Evolutionary conservation across 1,140 invertebrate species (phyloP).

Genomic region (Holcopasites calliopsidis): DNA sequence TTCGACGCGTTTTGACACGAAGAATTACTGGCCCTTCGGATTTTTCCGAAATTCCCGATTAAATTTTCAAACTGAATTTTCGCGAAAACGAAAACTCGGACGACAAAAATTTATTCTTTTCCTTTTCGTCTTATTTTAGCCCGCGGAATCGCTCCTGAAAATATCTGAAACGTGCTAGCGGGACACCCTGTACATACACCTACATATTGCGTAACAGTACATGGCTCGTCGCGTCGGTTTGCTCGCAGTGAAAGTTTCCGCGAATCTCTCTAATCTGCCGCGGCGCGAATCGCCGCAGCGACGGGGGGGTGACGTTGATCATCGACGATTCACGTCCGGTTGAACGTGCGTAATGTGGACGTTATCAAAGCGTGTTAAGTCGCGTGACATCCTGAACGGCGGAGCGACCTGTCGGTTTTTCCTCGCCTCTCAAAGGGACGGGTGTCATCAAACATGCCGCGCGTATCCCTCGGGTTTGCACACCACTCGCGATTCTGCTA

Average conservation of each 20-base stretch:
- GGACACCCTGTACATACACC: too few relatives aligned
- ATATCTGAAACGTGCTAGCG: too few relatives aligned
- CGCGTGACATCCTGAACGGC: slow-evolving; percentile 42
- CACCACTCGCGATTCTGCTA: slow-evolving; percentile 35
- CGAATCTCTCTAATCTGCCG: slow-evolving; percentile 9
- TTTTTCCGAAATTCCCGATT: too few relatives aligned
- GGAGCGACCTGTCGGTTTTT: slow-evolving; percentile 18
- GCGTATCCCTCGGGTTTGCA: slow-evolving; percentile 29
- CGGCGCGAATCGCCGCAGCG: not conserved
- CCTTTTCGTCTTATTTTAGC: too few relatives aligned
- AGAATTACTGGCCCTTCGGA: too few relatives aligned
- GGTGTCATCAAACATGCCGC: slow-evolving; percentile 45
- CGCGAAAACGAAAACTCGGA: too few relatives aligned
- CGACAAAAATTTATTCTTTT: too few relatives aligned
- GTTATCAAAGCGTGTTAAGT: slow-evolving; percentile 37
- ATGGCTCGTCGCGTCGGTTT: slow-evolving; percentile 4
- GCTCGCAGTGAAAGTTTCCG: slow-evolving; percentile 25
- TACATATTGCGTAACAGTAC: too few relatives aligned
- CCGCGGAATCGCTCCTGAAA: too few relatives aligned
- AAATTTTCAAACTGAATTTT: too few relatives aligned
- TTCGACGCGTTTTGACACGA: too few relatives aligned
- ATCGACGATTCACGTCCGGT: slow-evolving; percentile 32
- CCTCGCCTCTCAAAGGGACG: slow-evolving; percentile 27
- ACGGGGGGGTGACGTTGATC: slow-evolving; percentile 25
- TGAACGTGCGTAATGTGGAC: slow-evolving; percentile 28